Percentiles rank a stretch among this genome's conserved stretches.
phyloP scores from a whole-genome alignment of 2,113 vertebrate genomes.

The Anguilla japonica region DNA sequence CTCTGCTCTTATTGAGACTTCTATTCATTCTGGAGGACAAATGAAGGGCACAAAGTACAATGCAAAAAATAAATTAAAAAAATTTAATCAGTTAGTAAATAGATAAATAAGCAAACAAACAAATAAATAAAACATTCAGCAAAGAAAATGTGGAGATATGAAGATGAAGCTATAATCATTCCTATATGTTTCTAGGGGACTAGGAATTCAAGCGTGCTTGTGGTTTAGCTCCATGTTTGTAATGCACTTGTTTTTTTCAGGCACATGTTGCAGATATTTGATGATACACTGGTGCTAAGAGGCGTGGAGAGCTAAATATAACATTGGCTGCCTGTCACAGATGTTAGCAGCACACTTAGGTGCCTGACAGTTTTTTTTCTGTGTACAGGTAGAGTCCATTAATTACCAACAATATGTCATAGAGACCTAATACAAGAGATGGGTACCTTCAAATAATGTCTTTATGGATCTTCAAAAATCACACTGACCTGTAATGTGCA shows the following conservation, averaged over 20 bases:
- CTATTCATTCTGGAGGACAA: not conserved
- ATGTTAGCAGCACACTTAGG: not conserved
- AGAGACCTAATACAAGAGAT: not conserved
- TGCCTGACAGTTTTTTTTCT: not conserved
- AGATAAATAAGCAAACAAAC: not conserved
- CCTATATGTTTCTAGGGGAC: not conserved
- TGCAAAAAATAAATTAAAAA: not conserved
- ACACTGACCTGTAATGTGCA: not conserved
- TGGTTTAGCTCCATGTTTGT: not conserved
- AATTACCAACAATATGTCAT: not conserved
- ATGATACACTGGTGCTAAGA: not conserved
- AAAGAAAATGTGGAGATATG: not conserved
- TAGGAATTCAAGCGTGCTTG: not conserved
- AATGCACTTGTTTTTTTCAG: not conserved
- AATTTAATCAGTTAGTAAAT: no score
- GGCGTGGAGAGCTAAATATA: constrained; percentile 2
- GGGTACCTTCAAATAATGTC: not conserved
- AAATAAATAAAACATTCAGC: not conserved
- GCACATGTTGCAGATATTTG: not conserved
- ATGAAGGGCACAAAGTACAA: not conserved
- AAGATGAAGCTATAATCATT: not conserved
- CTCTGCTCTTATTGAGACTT: not conserved
- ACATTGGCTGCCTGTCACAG: not conserved
- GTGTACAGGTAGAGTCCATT: not conserved
- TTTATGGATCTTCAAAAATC: not conserved